These are phyloP conservation scores for Muntiacus muntjak DNA, from an alignment of 2,113 vertebrate genomes.

Conservation along the genomic window DNA sequence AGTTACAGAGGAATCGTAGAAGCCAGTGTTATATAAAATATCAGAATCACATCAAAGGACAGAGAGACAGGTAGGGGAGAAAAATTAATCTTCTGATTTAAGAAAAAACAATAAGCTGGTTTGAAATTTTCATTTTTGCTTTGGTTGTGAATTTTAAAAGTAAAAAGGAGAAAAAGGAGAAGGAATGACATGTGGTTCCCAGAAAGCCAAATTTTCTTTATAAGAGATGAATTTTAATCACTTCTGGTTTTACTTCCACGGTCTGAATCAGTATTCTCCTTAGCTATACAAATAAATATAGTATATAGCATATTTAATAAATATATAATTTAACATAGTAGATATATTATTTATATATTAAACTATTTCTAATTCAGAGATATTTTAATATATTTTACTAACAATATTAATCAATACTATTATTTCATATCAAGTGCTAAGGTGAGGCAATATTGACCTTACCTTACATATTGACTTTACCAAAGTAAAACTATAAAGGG, in stretches of 20 bases:
- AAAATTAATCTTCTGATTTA: constrained; percentile 2
- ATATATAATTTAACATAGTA: neutral
- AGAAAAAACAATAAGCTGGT: neutral
- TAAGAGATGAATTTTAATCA: neutral
- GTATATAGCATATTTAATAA: neutral
- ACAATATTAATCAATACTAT: neutral
- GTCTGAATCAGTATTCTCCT: neutral
- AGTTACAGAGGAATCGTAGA: neutral
- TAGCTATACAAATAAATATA: neutral
- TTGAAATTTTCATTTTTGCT: neutral
- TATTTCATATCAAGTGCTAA: neutral
- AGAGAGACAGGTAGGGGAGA: neutral
- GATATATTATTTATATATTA: neutral
- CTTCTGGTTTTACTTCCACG: neutral
- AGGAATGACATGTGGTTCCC: neutral
- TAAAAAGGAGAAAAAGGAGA: neutral
- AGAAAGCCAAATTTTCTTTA: neutral
- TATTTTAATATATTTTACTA: neutral
- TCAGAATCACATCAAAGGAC: neutral
- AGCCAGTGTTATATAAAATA: constrained; percentile 29
- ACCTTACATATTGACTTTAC: neutral
- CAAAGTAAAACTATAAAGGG: neutral
- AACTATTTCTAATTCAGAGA: neutral
- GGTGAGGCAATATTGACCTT: neutral
- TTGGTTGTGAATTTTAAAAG: neutral